Conservation (phyloP, 1,140 invertebrate species). For the Mamestra configurata region DNA sequence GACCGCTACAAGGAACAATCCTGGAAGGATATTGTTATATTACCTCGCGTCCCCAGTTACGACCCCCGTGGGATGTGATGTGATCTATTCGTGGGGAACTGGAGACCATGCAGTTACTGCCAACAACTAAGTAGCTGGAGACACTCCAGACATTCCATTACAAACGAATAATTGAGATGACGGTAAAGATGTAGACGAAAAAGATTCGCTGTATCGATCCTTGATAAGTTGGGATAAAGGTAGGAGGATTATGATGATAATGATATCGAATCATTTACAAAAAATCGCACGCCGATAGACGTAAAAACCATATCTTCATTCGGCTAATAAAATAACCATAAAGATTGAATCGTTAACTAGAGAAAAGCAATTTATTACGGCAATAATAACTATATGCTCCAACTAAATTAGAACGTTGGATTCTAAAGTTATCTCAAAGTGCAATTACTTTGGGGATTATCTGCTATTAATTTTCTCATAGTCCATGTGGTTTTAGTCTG, state of each 20-base stretch:
- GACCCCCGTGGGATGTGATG: constrained; percentile 19
- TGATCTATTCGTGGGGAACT: constrained; percentile 25
- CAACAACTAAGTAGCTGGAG: background rate
- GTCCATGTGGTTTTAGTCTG: constrained; percentile 55
- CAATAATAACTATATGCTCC: constrained; percentile 3
- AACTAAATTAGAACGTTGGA: constrained; percentile 31
- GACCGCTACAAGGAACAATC: constrained; percentile 17
- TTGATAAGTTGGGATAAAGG: background rate
- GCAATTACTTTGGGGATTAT: constrained; percentile 55
- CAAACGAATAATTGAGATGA: no score
- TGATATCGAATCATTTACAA: background rate
- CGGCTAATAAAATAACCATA: background rate
- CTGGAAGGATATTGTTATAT: constrained; percentile 35
- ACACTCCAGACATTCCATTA: background rate
- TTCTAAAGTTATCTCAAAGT: constrained; percentile 36
- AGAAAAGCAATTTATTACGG: constrained; percentile 19
- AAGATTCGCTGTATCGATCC: background rate
- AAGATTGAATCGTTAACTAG: background rate
- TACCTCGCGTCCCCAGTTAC: constrained; percentile 11
- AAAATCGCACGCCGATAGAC: background rate
- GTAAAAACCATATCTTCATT: background rate
- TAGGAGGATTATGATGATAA: background rate
- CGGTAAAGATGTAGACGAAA: background rate
- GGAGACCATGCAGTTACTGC: background rate
- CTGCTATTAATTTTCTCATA: constrained; percentile 55